Conservation (phyloP, 2,888 invertebrate species). For the Drosophila anceps region DNA sequence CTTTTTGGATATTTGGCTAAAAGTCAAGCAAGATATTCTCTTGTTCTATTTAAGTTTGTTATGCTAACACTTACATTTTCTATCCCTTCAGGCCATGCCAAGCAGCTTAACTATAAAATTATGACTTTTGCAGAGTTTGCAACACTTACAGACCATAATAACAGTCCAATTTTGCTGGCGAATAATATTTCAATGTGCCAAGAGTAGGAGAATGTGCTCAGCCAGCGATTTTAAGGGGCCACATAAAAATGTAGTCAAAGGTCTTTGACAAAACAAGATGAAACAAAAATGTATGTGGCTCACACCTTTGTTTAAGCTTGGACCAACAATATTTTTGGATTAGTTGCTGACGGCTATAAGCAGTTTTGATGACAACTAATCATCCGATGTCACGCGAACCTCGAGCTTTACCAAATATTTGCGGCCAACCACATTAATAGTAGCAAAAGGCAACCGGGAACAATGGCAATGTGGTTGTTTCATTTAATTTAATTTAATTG, state of each 20-base stretch:
- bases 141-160: conserved; percentile 13
- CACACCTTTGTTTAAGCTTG: not conserved
- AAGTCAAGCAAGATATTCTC: not conserved
- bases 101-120: not conserved
- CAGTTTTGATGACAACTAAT: conserved; percentile 29
- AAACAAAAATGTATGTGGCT: conserved; percentile 6
- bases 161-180: conserved; percentile 6
- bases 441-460: conserved; percentile 9
- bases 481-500: conserved; percentile 74
- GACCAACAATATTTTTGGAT: conserved; percentile 13
- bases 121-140: not conserved
- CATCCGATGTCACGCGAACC: conserved; percentile 30
- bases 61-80: not conserved
- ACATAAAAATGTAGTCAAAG: not conserved
- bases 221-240: conserved; percentile 14
- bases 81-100: not conserved
- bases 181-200: conserved; percentile 49
- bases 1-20: not conserved
- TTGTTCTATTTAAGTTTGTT: not conserved
- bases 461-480: conserved; percentile 40
- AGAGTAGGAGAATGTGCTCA: conserved; percentile 31
- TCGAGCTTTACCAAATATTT: conserved; percentile 6
- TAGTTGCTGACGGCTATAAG: not conserved
- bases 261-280: not conserved
- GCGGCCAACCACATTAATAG: conserved; percentile 5